Evolutionary conservation across 2,888 invertebrate species (phyloP).

Genomic region (Hirudinaria manillensis): DNA sequence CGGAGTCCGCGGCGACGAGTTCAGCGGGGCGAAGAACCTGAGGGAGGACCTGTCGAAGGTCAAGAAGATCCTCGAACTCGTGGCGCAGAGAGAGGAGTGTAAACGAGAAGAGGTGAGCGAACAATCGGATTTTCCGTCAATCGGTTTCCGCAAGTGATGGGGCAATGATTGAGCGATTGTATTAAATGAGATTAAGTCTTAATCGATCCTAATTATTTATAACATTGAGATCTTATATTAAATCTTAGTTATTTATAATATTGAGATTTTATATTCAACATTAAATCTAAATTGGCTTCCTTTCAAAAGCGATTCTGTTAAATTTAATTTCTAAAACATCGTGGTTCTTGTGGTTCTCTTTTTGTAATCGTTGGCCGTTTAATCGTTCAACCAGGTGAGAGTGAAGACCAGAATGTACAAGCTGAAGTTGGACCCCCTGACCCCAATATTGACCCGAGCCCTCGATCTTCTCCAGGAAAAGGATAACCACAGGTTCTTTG

Average conservation of each 20-base stretch:
- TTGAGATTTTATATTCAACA: too few species aligned
- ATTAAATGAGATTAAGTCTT: too few species aligned
- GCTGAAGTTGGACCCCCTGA: neutral
- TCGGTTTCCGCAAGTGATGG: too few species aligned
- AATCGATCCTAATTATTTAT: too few species aligned
- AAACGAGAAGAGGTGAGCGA: conserved; percentile 66
- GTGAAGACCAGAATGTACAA: neutral
- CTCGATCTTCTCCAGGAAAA: conserved; percentile 70
- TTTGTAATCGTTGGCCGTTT: neutral
- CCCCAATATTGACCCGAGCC: conserved; percentile 51
- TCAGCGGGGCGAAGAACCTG: conserved; percentile 53
- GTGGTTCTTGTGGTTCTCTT: neutral
- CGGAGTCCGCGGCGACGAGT: neutral
- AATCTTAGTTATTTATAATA: too few species aligned
- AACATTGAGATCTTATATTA: too few species aligned
- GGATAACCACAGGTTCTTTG: conserved; percentile 80
- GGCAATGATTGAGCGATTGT: too few species aligned
- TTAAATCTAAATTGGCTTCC: too few species aligned
- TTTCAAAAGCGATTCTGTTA: neutral
- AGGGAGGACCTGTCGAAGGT: conserved; percentile 89
- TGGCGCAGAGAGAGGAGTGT: conserved; percentile 87
- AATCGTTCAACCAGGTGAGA: neutral
- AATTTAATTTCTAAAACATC: neutral
- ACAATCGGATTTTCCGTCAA: too few species aligned
- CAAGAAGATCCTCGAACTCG: conserved; percentile 81